Evolutionary conservation across 2,113 vertebrate species (phyloP), one percentile per base, ranked within the genome.

Genomic region (Eurystomus gularis): DNA sequence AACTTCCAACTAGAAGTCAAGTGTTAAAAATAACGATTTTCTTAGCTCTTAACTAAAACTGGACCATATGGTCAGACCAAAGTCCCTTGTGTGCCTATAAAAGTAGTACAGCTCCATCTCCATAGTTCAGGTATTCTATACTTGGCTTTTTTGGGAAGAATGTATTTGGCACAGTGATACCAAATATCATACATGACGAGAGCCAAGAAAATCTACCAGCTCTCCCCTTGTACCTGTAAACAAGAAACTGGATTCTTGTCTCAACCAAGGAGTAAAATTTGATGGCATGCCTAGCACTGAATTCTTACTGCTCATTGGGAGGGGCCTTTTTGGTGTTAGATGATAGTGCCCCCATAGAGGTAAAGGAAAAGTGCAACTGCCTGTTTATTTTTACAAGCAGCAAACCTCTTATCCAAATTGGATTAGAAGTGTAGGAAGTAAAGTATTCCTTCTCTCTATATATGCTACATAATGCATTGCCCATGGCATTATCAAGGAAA

Each of bases 321-420:
- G 12, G 72, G 31, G 79, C 39, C 23, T 79, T 86, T 84, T 24
- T 73, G 10, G 57, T 79, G 10, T 66, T 68, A 64, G 28, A 20
- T 77, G 39, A 79, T 87, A 65, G 40, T 82, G 40, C 18, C 35
- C 3, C 1, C 25, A 13, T 2, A 69, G 52, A 84, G n/a, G 61
- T 79, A 7, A 91, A 82, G 39, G 61, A 69, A 8, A 94, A 86
- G 72, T 79, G 35, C 46, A 79, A 44, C 88, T 75, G 71, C 55
- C 29, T 39, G 54, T 85, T 93, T 95, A 86, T 95, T 96, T 95
- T 96, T 96, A 62, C 71, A 86, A 90, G 87, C 71, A 55, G 33
- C 78, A 96, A 96, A 90, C 82, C 92, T 96, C 88, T 97, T 96
- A 95, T 3, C 35, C 79, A 88, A 94, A 95, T 92, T 70, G 90